A percentile compares a stretch with the other conserved stretches of the same genome.
Evolutionary conservation across 2,888 invertebrate species (phyloP).

Genomic region (Polydrusus cervinus): DNA sequence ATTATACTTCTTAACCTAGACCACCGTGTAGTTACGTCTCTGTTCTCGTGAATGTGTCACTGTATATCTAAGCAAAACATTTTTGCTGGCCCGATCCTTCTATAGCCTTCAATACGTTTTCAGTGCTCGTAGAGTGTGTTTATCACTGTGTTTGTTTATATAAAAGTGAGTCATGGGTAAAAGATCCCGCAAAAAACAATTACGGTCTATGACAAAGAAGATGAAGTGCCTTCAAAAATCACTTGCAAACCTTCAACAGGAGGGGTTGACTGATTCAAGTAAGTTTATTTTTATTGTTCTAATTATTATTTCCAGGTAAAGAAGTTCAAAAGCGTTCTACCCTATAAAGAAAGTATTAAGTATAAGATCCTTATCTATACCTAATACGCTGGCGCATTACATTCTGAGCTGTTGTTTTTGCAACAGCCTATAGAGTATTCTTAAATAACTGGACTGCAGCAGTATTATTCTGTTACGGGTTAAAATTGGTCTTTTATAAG

Average conservation of each 20-base stretch:
- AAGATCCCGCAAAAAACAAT: background rate
- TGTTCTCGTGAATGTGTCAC: background rate
- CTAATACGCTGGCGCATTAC: background rate
- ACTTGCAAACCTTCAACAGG: background rate
- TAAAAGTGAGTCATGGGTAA: background rate
- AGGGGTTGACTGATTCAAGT: background rate
- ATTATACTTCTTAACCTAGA: background rate
- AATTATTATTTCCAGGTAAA: background rate
- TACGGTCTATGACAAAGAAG: background rate
- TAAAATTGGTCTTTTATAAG: too few relatives aligned
- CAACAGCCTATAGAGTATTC: background rate
- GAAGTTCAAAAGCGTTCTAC: background rate
- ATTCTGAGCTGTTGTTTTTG: background rate
- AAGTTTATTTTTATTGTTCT: background rate
- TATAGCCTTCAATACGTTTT: background rate
- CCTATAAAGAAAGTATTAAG: too few relatives aligned
- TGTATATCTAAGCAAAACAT: background rate
- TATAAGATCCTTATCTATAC: too few relatives aligned
- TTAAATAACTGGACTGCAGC: background rate
- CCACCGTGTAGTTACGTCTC: background rate
- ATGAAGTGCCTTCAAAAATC: conserved; percentile 1
- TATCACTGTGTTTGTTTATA: background rate
- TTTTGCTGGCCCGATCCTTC: background rate
- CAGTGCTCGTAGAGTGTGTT: background rate
- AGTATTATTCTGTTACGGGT: too few relatives aligned